These are phyloP conservation scores for Mormyrus hasselquistii DNA, from an alignment of 2,797 vertebrate species.

Conservation along the genomic window DNA sequence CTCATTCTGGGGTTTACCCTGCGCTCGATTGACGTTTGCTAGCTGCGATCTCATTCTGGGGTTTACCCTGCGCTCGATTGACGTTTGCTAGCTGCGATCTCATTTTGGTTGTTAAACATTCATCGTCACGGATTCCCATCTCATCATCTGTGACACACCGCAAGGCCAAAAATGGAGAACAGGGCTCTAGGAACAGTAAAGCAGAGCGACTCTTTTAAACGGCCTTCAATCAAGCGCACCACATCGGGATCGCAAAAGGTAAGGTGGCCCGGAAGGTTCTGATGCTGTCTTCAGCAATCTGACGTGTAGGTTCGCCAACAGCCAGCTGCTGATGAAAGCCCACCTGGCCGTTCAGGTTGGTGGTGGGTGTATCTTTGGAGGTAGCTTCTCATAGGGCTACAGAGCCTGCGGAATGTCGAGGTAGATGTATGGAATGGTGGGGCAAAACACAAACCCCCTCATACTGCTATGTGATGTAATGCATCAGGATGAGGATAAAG, in stretches of 20 bases:
- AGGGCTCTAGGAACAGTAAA: conserved; percentile 52
- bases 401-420: background rate
- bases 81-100: background rate
- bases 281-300: background rate
- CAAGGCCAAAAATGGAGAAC: conserved; percentile 53
- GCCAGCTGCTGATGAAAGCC: background rate
- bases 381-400: background rate
- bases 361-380: background rate
- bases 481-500: background rate
- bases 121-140: conserved; percentile 26
- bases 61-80: background rate
- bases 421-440: background rate
- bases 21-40: conserved; percentile 2
- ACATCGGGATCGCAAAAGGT: conserved; percentile 90
- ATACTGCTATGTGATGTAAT: background rate
- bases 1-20: conserved; percentile 4
- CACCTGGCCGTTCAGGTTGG: background rate
- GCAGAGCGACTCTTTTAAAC: conserved; percentile 71
- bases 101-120: conserved; percentile 29
- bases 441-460: background rate
- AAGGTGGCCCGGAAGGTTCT: conserved; percentile 46
- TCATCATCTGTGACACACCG: conserved; percentile 42
- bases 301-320: background rate
- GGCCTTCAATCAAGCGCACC: conserved; percentile 80
- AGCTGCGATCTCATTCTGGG: conserved; percentile 3